A percentile compares a stretch with the other conserved stretches of the same genome.
Evolutionary conservation across 2,888 invertebrate genomes (phyloP).

Genomic region (Lucinisca nassula): DNA sequence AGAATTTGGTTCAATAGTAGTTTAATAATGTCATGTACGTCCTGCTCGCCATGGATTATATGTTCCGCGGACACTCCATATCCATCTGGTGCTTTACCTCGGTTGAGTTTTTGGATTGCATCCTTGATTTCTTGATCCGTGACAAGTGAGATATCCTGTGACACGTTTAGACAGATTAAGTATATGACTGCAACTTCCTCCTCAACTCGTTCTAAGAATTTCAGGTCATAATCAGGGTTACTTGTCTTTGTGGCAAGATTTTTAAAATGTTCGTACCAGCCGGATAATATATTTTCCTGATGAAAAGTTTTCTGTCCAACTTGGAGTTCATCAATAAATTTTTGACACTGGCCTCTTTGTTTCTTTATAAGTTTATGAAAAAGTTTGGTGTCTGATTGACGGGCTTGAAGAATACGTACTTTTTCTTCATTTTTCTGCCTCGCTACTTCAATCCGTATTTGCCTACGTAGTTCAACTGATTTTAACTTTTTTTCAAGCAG

Average conservation of each 20-base stretch:
- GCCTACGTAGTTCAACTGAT: neutral
- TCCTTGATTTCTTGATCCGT: neutral
- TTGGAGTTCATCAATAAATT: neutral
- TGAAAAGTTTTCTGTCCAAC: neutral
- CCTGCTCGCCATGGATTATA: neutral
- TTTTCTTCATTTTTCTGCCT: neutral
- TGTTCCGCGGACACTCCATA: conserved; percentile 6
- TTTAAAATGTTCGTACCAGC: neutral
- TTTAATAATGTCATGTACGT: no score
- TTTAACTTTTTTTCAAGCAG: conserved; percentile 22
- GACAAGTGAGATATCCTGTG: no score
- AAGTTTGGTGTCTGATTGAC: neutral
- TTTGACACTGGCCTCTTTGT: neutral
- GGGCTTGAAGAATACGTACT: neutral
- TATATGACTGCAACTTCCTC: neutral
- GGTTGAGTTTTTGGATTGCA: neutral
- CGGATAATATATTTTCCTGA: neutral
- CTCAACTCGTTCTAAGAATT: neutral
- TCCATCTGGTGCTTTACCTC: neutral
- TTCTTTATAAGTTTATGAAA: neutral
- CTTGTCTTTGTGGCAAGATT: neutral
- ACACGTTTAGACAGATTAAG: neutral
- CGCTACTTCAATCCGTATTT: neutral
- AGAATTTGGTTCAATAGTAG: no score
- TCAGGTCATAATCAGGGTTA: neutral